Conservation (phyloP, 2,113 vertebrate species). For the Phrynosoma platyrhinos region DNA sequence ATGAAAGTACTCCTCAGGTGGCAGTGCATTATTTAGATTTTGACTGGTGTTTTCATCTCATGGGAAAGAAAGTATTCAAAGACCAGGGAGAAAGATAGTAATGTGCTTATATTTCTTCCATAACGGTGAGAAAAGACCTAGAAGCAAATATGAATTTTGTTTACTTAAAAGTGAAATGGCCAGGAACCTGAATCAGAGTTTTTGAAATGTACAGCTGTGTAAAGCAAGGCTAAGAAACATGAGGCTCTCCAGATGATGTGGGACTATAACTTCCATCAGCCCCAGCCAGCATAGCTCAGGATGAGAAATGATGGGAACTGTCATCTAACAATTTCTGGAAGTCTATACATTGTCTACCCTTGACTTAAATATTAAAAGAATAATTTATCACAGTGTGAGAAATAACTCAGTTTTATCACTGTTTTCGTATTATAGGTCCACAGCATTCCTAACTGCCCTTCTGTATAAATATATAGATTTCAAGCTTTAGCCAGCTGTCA, state of each 20-base stretch:
- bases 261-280: not conserved
- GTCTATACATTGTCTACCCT: too few species aligned
- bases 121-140: slow-evolving; percentile 27
- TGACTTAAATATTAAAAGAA: too few species aligned
- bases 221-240: not conserved
- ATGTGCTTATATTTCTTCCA: slow-evolving; percentile 37
- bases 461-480: not conserved
- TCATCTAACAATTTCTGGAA: too few species aligned
- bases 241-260: not conserved
- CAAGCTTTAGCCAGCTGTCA: not conserved
- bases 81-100: slow-evolving; percentile 28
- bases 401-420: not conserved
- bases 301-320: too few species aligned
- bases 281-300: not conserved
- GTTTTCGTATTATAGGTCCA: not conserved
- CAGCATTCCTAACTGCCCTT: not conserved
- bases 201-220: not conserved
- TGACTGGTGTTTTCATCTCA: slow-evolving; percentile 39
- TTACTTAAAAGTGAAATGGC: not conserved
- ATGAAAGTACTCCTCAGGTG: slow-evolving; percentile 60
- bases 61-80: slow-evolving; percentile 55
- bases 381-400: not conserved
- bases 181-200: slow-evolving; percentile 13
- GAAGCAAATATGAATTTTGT: slow-evolving; percentile 1
- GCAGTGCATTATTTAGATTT: slow-evolving; percentile 63